Evolutionary conservation across 2,888 invertebrate species (phyloP), one percentile per base, ranked within the genome.

Genomic region (Drosophila mettleri): DNA sequence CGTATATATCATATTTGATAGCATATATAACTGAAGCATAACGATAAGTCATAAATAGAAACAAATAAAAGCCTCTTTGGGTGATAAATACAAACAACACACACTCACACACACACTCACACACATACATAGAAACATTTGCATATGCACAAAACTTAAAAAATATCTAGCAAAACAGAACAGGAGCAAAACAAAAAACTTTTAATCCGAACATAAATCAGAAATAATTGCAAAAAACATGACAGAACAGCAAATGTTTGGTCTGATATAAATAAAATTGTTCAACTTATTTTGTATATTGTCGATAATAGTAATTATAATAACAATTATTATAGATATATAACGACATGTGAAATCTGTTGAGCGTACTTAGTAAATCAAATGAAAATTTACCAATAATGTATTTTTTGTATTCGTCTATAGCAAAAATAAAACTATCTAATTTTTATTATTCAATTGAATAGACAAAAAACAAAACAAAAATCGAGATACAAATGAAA

Each of bases 1-100:
- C 82, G 79, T 87, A 88, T 81, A 54, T 81, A 54, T 39, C 80
- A 80, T 85, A 78, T 55, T 65, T 62, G 59, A 58, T 79, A 86
- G 66, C 64, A 69, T 78, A 45, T 48, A 48, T 22, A 81, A 59
- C 52, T 41, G 29, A 65, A 72, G 27, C 43, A 59, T 66, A 55
- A 58, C 18, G 45, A 78, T 69, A 69, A 53, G 52, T 51, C 59
- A 55, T 22, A 34, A 22, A 53, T 43, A n/a, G n/a, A n/a, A n/a
- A n/a, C n/a, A 53, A 57, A 64, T 54, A 60, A 63, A 65, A 73
- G 74, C 74, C 74, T 78, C 63, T 74, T 63, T 60, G 74, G 78
- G 78, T 74, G 74, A 74, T 74, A 62, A 51, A 39, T 51, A 27
- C 45, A 45, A 18, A 18, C 3, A 27, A 65, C 58, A 63, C 14